These are phyloP conservation scores for Choristoneura fumiferana DNA, from an alignment of 1,140 invertebrate species.

Conservation along the genomic window DNA sequence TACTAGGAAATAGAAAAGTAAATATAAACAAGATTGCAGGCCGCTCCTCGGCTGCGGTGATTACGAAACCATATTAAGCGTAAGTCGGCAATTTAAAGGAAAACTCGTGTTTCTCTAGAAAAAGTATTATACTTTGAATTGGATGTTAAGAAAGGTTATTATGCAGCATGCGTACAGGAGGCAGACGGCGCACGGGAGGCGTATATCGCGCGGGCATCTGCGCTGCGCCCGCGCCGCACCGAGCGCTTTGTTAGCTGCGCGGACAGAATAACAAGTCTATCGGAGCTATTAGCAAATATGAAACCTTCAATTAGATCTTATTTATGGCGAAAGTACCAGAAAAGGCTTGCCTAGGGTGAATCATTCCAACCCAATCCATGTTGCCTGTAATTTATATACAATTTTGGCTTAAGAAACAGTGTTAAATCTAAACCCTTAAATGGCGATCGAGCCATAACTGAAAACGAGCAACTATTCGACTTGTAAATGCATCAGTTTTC, in stretches of 20 bases:
- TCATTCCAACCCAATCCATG: constrained; percentile 6
- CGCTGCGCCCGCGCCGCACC: constrained; percentile 33
- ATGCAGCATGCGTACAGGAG: constrained; percentile 54
- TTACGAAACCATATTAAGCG: constrained; percentile 28
- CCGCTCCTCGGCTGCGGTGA: constrained; percentile 20
- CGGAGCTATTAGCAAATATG: constrained; percentile 63
- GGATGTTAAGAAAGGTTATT: constrained; percentile 48
- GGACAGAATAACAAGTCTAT: constrained; percentile 69
- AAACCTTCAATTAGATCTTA: constrained; percentile 49
- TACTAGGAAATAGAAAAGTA: constrained; percentile 60
- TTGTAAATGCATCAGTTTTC: constrained; percentile 26
- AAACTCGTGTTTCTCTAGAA: constrained; percentile 56
- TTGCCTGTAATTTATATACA: constrained; percentile 31
- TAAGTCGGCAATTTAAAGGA: constrained; percentile 44
- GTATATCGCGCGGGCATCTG: constrained; percentile 40
- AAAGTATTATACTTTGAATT: constrained; percentile 58
- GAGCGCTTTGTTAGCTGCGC: constrained; percentile 68
- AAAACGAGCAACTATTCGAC: constrained; percentile 20
- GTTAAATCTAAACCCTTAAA: constrained; percentile 34
- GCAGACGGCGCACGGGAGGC: constrained; percentile 32
- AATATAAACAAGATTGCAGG: constrained; percentile 53
- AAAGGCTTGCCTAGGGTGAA: constrained; percentile 11
- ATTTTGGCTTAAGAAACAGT: constrained; percentile 26
- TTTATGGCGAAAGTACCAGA: constrained; percentile 33
- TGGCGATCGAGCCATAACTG: constrained; percentile 29